phyloP scores from a whole-genome alignment of 2,113 vertebrate species.

The Scopus umbretta region DNA sequence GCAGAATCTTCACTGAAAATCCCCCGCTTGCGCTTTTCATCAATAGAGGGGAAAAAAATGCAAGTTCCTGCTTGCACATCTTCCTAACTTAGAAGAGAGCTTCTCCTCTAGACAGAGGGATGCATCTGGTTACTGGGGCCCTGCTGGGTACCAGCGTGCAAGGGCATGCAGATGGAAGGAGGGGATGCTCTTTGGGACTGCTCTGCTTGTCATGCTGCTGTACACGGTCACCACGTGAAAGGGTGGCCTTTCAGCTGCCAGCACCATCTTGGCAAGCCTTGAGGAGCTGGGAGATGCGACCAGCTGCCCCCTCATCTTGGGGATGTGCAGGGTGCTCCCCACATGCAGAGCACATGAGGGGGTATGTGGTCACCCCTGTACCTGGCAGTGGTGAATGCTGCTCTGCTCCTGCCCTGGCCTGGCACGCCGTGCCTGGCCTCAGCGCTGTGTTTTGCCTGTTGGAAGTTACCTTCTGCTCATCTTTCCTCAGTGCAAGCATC shows the following conservation, averaged over 20 bases:
- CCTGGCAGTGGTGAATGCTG: accelerated
- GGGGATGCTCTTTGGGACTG: not conserved
- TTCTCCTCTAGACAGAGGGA: too few relatives aligned
- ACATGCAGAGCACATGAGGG: accelerated
- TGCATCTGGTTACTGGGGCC: not conserved
- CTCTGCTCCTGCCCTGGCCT: not conserved
- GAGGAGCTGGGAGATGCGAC: accelerated
- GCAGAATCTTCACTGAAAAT: not conserved
- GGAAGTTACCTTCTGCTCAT: not conserved
- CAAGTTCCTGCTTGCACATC: not conserved
- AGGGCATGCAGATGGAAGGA: not conserved
- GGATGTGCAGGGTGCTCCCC: not conserved
- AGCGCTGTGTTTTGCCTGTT: not conserved
- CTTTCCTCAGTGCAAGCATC: not conserved
- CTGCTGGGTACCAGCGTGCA: too few relatives aligned
- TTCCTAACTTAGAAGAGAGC: not conserved
- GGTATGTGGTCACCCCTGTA: accelerated
- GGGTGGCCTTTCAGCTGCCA: not conserved
- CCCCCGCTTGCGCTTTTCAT: not conserved
- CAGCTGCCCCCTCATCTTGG: not conserved
- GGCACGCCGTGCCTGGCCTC: accelerated
- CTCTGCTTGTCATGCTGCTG: not conserved
- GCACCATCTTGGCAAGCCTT: not conserved
- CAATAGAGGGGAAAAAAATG: not conserved
- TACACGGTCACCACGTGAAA: accelerated